Evolutionary conservation across 92 coral and sea anemone genomes (phyloP), one percentile per base, ranked within the genome.

Genomic region (Actinernus sp.): DNA sequence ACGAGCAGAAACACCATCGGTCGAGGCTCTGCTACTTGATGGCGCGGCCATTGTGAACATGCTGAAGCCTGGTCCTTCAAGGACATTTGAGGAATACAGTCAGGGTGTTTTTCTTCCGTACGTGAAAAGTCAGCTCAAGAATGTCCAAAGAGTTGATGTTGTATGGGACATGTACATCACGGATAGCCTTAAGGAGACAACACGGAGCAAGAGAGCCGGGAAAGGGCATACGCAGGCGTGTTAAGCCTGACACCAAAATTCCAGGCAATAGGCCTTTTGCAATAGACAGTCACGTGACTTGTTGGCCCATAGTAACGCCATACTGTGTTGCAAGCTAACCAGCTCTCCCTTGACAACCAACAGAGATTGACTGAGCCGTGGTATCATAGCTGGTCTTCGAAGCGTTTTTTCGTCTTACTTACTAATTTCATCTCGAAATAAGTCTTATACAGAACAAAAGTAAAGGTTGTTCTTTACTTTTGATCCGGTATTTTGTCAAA

Each of bases 41-140:
- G 91, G 88, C 34, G 88, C 96, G 20, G 87, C 87, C 0, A 73
- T 73, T 11, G 90, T 84, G 0, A 84, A 89, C 52, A 88, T 83
- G 87, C 69, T 79, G 31, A 84, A 68, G 58, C 96, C 91, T 51
- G 87, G 91, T 23, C 22, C 84, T 22, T 73, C 73, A 2, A 73
- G 29, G 78, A 89, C 78, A 39, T 88, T 89, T 31, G 53, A 84
- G 31, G 91, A 84, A 47, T 79, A 79, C 69, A 69, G 84, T 19
- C 60, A 63, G 55, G 8, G 26, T 3, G 81, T 79, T 6, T 84
- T 79, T 40, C 81, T 78, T 40, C 88, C 91, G 12, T 52, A 40
- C 56, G 60, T 84, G 26, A 55, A 26, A 37, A 14, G 50, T 14
- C 78, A 85, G 49, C 61, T n/a, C n/a, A n/a, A n/a, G n/a, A 56